Conservation (phyloP, 2,113 vertebrate species). For the Nanger granti region DNA sequence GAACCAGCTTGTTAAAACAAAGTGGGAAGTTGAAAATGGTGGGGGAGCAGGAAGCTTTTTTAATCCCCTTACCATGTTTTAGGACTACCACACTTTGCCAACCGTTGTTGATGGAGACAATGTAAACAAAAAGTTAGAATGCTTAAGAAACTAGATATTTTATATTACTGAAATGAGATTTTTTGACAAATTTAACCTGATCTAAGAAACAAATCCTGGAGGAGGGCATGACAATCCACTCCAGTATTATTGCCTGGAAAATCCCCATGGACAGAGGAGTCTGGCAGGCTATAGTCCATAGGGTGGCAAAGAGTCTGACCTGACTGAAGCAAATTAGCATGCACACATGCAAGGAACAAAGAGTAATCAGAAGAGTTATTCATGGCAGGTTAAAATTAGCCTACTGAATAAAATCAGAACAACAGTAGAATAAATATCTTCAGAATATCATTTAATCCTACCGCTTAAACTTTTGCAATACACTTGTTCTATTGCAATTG, state of each 20-base stretch:
- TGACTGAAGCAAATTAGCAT: neutral
- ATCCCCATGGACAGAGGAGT: neutral
- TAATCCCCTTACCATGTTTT: neutral
- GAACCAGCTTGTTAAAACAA: neutral
- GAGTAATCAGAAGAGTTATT: neutral
- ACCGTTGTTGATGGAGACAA: neutral
- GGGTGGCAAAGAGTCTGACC: neutral
- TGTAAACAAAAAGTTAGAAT: neutral
- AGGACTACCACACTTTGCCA: neutral
- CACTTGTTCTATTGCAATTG: neutral
- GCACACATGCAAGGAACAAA: neutral
- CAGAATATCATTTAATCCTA: neutral
- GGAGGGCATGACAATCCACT: neutral
- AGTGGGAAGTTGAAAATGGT: neutral
- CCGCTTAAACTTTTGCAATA: neutral
- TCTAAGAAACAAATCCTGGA: neutral
- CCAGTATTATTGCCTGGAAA: neutral
- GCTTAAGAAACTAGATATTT: neutral
- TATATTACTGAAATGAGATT: neutral
- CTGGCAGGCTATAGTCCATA: neutral
- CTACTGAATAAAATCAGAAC: neutral
- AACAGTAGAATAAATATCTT: neutral
- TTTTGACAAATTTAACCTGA: neutral
- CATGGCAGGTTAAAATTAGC: neutral
- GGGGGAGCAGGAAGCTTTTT: fast-evolving